These are phyloP conservation scores for Tachysurus fulvidraco DNA, from an alignment of 2,113 vertebrate genomes.

Conservation along the genomic window DNA sequence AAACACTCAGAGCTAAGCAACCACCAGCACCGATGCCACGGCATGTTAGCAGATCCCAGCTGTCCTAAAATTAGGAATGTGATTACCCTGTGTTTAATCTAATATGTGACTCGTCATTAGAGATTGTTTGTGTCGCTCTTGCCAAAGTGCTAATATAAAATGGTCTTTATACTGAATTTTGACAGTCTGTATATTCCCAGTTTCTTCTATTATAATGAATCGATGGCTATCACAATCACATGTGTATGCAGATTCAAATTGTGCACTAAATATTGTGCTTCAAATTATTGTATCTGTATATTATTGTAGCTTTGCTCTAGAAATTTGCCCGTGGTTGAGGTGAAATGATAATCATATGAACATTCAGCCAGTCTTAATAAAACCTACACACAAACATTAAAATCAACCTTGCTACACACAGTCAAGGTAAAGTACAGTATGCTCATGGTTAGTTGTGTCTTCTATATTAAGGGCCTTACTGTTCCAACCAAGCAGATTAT, in stretches of 20 bases:
- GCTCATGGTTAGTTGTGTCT: neutral
- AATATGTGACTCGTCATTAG: conserved; percentile 10
- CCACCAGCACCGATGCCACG: neutral
- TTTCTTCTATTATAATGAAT: neutral
- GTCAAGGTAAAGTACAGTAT: neutral
- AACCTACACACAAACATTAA: neutral
- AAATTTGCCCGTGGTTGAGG: neutral
- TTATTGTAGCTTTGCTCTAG: neutral
- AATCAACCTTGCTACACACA: neutral
- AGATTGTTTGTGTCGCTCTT: neutral
- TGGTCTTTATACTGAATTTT: conserved; percentile 11
- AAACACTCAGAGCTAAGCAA: conserved; percentile 4
- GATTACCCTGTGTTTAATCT: neutral
- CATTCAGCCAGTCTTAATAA: neutral
- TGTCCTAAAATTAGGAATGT: neutral
- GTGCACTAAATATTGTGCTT: neutral
- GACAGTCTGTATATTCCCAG: conserved; percentile 7
- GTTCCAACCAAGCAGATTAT: neutral
- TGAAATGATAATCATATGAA: neutral
- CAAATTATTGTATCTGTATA: neutral
- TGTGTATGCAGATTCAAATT: neutral
- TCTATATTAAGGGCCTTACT: neutral
- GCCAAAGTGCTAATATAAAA: neutral
- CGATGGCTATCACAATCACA: neutral
- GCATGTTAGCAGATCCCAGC: neutral